A percentile compares a stretch with the other conserved stretches of the same genome.
Conservation (phyloP, 2,113 vertebrate species). For the Axis porcinus region DNA sequence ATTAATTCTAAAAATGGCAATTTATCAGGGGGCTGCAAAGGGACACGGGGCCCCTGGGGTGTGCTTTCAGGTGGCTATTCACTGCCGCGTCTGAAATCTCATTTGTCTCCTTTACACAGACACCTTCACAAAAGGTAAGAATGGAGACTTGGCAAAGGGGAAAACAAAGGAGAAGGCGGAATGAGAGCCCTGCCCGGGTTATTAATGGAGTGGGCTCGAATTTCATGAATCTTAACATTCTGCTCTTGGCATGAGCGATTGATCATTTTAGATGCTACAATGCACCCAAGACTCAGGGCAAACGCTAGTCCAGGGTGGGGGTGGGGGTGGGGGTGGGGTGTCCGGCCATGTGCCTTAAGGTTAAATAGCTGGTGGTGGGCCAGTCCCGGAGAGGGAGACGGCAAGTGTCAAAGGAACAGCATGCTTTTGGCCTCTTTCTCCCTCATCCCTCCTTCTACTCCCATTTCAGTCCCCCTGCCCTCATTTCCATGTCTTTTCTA, state of each 20-base stretch:
- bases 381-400: not conserved
- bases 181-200: not conserved
- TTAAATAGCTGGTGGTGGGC: not conserved
- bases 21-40: constrained; percentile 35
- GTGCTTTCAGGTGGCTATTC: not conserved
- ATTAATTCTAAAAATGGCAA: constrained; percentile 52
- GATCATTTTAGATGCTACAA: constrained; percentile 15
- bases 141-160: not conserved
- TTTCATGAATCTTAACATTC: constrained; percentile 59
- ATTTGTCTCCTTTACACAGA: constrained; percentile 10
- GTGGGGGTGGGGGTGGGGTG: not conserved
- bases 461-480: not conserved
- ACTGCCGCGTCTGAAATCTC: not conserved
- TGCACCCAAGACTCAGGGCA: not conserved
- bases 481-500: not conserved
- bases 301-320: not conserved
- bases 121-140: not conserved
- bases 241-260: constrained; percentile 27
- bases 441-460: too few species aligned
- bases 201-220: constrained; percentile 38
- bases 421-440: not conserved
- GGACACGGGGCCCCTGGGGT: not conserved
- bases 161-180: not conserved
- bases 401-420: not conserved
- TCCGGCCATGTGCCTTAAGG: not conserved